Percentiles rank a stretch among this genome's conserved stretches.
phyloP scores from a whole-genome alignment of 2,797 vertebrate species.

The Botia kubotai region DNA sequence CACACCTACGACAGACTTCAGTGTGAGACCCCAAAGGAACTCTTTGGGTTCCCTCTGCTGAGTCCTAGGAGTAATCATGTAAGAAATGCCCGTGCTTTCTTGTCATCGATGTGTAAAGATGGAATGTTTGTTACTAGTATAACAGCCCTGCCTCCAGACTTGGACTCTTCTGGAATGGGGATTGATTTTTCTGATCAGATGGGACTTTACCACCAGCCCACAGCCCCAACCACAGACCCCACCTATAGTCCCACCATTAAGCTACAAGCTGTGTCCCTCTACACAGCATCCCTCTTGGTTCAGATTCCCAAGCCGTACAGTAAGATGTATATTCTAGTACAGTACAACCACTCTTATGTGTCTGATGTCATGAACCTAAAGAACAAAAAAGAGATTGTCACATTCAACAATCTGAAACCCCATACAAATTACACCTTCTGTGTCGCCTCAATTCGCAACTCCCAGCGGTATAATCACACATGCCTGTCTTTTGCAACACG shows the following conservation, averaged over 20 bases:
- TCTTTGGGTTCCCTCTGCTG: slow-evolving; percentile 90
- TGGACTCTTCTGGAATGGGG: slow-evolving; percentile 90
- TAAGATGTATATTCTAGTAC: slow-evolving; percentile 97
- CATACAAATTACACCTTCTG: slow-evolving; percentile 97
- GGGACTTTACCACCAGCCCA: slow-evolving; percentile 83
- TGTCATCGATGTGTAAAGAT: slow-evolving; percentile 90
- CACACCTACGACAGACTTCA: slow-evolving; percentile 97
- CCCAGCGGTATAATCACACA: slow-evolving; percentile 91
- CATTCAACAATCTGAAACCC: slow-evolving; percentile 87
- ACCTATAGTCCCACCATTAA: slow-evolving; percentile 89
- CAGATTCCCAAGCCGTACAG: slow-evolving; percentile 94
- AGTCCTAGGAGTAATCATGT: slow-evolving; percentile 86
- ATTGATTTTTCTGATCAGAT: slow-evolving; percentile 76
- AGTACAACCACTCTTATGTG: slow-evolving; percentile 93
- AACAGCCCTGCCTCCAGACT: slow-evolving; percentile 85
- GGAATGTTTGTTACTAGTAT: slow-evolving; percentile 89
- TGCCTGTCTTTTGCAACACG: slow-evolving; percentile 85
- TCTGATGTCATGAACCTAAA: slow-evolving; percentile 94
- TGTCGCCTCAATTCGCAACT: slow-evolving; percentile 94
- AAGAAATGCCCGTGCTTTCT: slow-evolving; percentile 91
- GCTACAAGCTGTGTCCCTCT: slow-evolving; percentile 88
- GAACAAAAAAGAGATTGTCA: slow-evolving; percentile 93
- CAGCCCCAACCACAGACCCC: slow-evolving; percentile 84
- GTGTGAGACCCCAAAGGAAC: slow-evolving; percentile 93
- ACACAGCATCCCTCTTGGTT: slow-evolving; percentile 90